phyloP scores from a whole-genome alignment of 2,113 vertebrate species.

The Microtus richardsoni region DNA sequence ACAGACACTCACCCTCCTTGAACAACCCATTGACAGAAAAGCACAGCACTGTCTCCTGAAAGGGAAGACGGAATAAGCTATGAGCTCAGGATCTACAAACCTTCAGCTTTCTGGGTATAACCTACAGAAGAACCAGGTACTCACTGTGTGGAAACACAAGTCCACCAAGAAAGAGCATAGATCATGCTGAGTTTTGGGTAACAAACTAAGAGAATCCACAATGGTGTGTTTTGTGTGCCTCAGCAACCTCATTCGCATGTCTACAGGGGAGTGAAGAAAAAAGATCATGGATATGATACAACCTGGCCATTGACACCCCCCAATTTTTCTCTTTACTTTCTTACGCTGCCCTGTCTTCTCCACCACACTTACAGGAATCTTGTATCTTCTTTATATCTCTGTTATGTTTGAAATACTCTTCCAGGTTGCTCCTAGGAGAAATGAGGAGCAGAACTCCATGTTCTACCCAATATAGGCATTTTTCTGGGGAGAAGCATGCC shows the following conservation, averaged over 20 bases:
- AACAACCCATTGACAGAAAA: constrained; percentile 93
- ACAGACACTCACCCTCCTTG: constrained; percentile 84
- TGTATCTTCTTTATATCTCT: constrained; percentile 90
- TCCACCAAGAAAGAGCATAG: constrained; percentile 88
- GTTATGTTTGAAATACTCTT: constrained; percentile 90
- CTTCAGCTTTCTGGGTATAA: neutral
- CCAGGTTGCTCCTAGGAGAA: constrained; percentile 85
- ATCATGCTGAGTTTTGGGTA: constrained; percentile 93
- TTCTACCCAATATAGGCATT: neutral
- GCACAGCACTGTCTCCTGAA: constrained; percentile 89
- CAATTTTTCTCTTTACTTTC: neutral
- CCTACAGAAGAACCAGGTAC: neutral
- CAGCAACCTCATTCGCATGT: constrained; percentile 84
- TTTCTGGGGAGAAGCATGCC: neutral
- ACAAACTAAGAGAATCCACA: constrained; percentile 88
- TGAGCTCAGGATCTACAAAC: neutral
- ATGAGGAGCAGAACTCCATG: neutral
- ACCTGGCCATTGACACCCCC: neutral
- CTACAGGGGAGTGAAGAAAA: constrained; percentile 72
- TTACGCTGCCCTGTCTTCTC: neutral
- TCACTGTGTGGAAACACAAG: constrained; percentile 88
- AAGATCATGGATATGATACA: neutral
- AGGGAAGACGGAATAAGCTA: neutral
- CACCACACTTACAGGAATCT: constrained; percentile 87
- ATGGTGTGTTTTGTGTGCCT: constrained; percentile 90